Conservation (phyloP, 35 echinoderm and acorn worm species). For the Amphiura filiformis region DNA sequence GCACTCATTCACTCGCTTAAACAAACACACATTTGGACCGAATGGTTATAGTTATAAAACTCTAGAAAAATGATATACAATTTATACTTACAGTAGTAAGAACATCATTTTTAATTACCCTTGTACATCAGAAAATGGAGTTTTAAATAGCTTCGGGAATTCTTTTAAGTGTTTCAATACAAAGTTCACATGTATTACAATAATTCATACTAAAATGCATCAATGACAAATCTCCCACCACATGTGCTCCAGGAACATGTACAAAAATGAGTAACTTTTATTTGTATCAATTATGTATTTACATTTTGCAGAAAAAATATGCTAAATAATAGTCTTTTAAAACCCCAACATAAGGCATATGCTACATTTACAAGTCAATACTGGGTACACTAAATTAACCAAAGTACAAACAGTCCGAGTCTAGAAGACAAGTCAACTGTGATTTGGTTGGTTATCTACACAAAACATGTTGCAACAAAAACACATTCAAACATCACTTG, state of each 20-base stretch:
- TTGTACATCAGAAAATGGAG: not conserved
- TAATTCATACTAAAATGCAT: not conserved
- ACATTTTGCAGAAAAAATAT: not conserved
- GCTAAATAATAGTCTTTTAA: not conserved
- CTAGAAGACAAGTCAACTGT: too few relatives aligned
- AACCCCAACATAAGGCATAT: not conserved
- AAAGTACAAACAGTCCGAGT: too few relatives aligned
- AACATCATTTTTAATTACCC: not conserved
- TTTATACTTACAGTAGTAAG: slow-evolving; percentile 11
- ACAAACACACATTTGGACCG: slow-evolving; percentile 8
- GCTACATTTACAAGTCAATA: not conserved
- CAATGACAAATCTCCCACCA: not conserved
- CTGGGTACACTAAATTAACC: too few relatives aligned
- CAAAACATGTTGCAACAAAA: too few relatives aligned
- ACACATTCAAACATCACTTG: too few relatives aligned
- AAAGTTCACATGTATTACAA: slow-evolving; percentile 7
- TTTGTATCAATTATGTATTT: not conserved
- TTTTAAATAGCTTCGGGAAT: not conserved
- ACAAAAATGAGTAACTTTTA: not conserved
- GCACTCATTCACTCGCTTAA: not conserved
- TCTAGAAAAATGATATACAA: slow-evolving; percentile 15
- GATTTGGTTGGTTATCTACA: too few relatives aligned
- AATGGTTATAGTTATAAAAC: slow-evolving; percentile 9
- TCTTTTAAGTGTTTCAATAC: not conserved
- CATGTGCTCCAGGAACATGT: not conserved